A percentile compares a stretch with the other conserved stretches of the same genome.
Evolutionary conservation across 1,140 invertebrate species (phyloP).

Genomic region (Drosophila setifemur): DNA sequence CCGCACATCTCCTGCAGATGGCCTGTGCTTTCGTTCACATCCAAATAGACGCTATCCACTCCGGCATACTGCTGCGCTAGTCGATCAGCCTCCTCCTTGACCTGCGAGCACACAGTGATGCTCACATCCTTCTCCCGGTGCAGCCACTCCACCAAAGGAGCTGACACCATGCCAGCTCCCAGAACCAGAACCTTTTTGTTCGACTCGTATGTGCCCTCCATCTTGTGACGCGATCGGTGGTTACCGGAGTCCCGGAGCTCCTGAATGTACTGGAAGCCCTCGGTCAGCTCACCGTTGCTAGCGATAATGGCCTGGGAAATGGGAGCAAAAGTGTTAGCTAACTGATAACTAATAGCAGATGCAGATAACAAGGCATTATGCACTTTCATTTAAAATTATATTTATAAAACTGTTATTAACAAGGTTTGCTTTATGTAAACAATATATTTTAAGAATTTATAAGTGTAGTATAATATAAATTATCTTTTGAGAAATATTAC

Average conservation of each 20-base stretch:
- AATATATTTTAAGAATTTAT: too few species aligned
- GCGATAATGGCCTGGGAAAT: slow-evolving; percentile 93
- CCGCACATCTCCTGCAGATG: slow-evolving; percentile 88
- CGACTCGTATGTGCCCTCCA: slow-evolving; percentile 82
- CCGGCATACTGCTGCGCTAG: slow-evolving; percentile 90
- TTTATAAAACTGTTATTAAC: not conserved
- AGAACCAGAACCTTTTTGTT: slow-evolving; percentile 91
- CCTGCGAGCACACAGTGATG: slow-evolving; percentile 93
- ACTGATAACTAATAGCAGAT: slow-evolving; percentile 21
- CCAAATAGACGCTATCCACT: slow-evolving; percentile 91
- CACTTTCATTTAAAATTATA: not conserved
- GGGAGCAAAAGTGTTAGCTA: not conserved
- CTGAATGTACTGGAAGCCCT: slow-evolving; percentile 97
- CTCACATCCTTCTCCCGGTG: slow-evolving; percentile 90
- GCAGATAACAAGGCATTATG: slow-evolving; percentile 4
- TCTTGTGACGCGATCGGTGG: slow-evolving; percentile 85
- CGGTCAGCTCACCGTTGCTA: slow-evolving; percentile 95
- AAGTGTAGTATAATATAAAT: too few species aligned
- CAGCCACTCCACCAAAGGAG: slow-evolving; percentile 96
- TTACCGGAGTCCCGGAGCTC: slow-evolving; percentile 88
- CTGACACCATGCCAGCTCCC: slow-evolving; percentile 97
- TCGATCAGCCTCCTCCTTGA: slow-evolving; percentile 93
- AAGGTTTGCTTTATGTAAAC: too few species aligned
- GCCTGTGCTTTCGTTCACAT: slow-evolving; percentile 89
- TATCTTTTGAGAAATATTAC: too few species aligned